Base-by-base conservation (phyloP, 2,888 invertebrate species). In the Nipponacmea schrenckii region DNA sequence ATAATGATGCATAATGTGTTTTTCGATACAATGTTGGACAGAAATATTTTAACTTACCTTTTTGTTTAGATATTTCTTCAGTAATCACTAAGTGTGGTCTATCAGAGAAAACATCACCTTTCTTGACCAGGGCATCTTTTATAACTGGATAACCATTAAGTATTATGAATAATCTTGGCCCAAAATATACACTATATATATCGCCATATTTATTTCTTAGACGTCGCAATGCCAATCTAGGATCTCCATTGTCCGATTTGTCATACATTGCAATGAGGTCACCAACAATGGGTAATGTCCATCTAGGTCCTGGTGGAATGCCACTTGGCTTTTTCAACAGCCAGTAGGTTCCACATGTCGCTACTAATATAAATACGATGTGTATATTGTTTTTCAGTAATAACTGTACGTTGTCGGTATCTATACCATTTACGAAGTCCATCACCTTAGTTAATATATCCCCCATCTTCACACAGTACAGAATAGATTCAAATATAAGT, bases 181-280 rank as follows among this genome's bases (percentile, higher is more conserved):
- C 81, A 76, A 81, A 74, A 67, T 77, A 73, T 56, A 77, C 44
- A 62, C 80, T 75, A 48, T 72, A 78, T 15, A 81, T 68, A 63
- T 81, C 81, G 1, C 81, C 81, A 48, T 81, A 79, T 20, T 73
- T 63, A 15, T 71, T 45, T 74, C 80, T 76, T 75, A 77, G 75
- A 20, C 63, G 31, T 66, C 77, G 73, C 5, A 81, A 66, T 14
- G 65, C 72, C 62, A 77, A 50, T 20, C 74, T 70, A 12, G 78
- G 78, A 64, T 68, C 66, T 20, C 70, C 56, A 20, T 56, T 56
- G 56, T 69, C 45, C 64, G 27, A n/a, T n/a, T n/a, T n/a, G n/a
- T n/a, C n/a, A n/a, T n/a, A n/a, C 1, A 70, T 24, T 2, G 45
- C 27, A 4, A 70, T 2, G 31, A 44, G 14, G 15, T 65, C 46